A percentile compares a stretch with the other conserved stretches of the same genome.
Evolutionary conservation across 2,113 vertebrate species (phyloP).

Genomic region (Cheilinus undulatus): DNA sequence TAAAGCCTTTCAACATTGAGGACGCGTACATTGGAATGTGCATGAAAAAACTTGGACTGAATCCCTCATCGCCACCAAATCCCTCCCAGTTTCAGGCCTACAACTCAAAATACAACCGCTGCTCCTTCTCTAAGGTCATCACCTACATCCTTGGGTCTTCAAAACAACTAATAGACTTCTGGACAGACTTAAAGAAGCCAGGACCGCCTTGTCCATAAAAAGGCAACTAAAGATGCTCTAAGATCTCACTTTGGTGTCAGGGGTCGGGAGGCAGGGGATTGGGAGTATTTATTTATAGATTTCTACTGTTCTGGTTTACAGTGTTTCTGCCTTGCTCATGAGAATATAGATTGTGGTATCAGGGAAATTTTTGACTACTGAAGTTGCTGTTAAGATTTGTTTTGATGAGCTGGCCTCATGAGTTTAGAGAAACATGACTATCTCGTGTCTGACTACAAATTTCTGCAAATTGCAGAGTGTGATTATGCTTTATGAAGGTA

Average conservation of each 20-base stretch:
- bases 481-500: too few species aligned
- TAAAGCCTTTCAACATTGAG: constrained; percentile 91
- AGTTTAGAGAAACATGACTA: too few species aligned
- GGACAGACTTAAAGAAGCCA: constrained; percentile 73
- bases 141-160: constrained; percentile 73
- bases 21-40: constrained; percentile 87
- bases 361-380: too few species aligned
- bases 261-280: neutral
- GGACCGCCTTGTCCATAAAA: constrained; percentile 45
- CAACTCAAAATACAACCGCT: constrained; percentile 51
- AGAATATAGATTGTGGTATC: too few species aligned
- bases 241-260: neutral
- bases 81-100: constrained; percentile 63
- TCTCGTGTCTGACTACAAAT: too few species aligned
- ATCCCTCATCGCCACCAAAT: neutral
- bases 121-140: constrained; percentile 69
- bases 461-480: too few species aligned
- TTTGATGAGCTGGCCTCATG: neutral
- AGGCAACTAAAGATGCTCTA: neutral
- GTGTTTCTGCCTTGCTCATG: neutral
- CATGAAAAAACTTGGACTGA: constrained; percentile 71
- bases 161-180: constrained; percentile 65
- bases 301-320: neutral
- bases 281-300: neutral
- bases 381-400: neutral